Conservation (phyloP, 2,113 vertebrate species). For the Mormyrus iriodes region DNA sequence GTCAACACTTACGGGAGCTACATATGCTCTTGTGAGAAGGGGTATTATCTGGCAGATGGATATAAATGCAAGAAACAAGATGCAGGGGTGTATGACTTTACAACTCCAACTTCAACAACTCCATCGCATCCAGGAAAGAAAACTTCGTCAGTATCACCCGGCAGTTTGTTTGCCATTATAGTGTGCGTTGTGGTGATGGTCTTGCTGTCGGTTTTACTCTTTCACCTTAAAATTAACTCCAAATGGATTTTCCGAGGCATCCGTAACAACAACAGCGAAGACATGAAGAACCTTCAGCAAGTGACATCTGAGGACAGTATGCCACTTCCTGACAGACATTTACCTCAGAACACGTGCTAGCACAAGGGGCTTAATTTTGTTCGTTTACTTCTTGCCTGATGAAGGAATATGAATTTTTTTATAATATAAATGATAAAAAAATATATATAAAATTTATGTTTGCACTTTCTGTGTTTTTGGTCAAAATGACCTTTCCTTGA, state of each 20-base stretch:
- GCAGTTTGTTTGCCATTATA: slow-evolving; percentile 49
- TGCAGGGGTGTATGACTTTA: background rate
- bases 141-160: slow-evolving; percentile 28
- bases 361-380: background rate
- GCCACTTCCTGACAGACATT: background rate
- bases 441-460: background rate
- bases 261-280: slow-evolving; percentile 33
- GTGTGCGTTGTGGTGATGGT: slow-evolving; percentile 38
- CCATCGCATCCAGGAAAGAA: background rate
- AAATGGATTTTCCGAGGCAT: slow-evolving; percentile 18
- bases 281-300: slow-evolving; percentile 35
- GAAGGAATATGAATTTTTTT: background rate
- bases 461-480: slow-evolving; percentile 15
- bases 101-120: background rate
- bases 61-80: slow-evolving; percentile 28
- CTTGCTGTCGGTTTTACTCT: slow-evolving; percentile 41
- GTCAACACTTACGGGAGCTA: slow-evolving; percentile 48
- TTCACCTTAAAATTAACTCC: slow-evolving; percentile 26
- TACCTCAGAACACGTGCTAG: slow-evolving; percentile 25
- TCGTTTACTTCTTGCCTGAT: background rate
- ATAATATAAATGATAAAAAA: background rate
- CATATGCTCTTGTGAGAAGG: slow-evolving; percentile 41
- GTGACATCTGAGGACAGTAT: slow-evolving; percentile 29
- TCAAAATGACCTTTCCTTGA: background rate
- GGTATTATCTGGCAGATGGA: slow-evolving; percentile 15